A percentile compares a stretch with the other conserved stretches of the same genome.
Conservation (phyloP, 2,888 invertebrate species). For the Leucophenga montana region DNA sequence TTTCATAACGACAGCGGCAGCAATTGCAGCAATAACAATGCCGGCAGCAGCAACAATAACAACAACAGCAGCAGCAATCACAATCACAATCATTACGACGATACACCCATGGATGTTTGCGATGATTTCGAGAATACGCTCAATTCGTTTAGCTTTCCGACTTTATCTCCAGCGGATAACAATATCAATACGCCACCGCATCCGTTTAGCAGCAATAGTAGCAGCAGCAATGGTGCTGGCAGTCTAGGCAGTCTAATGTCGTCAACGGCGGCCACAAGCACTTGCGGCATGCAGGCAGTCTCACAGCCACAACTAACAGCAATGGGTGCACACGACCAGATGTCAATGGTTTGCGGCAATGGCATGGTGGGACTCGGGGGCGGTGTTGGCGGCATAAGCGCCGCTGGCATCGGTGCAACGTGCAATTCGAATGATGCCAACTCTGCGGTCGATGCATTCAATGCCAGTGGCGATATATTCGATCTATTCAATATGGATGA, state of each 20-base stretch:
- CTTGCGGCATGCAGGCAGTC: slow-evolving; percentile 48
- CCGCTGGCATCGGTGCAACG: slow-evolving; percentile 23
- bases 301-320: slow-evolving; percentile 3
- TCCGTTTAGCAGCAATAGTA: slow-evolving; percentile 54
- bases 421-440: slow-evolving; percentile 36
- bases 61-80: slow-evolving; percentile 34
- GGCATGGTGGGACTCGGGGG: neutral
- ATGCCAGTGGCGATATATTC: slow-evolving; percentile 65
- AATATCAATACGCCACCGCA: slow-evolving; percentile 69
- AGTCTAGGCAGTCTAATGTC: slow-evolving; percentile 12
- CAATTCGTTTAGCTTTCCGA: slow-evolving; percentile 63
- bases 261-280: slow-evolving; percentile 32
- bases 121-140: slow-evolving; percentile 79
- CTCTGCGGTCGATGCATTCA: slow-evolving; percentile 60
- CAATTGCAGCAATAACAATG: slow-evolving; percentile 35
- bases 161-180: slow-evolving; percentile 61
- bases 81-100: slow-evolving; percentile 64
- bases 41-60: slow-evolving; percentile 35
- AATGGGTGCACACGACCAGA: slow-evolving; percentile 52
- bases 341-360: slow-evolving; percentile 49
- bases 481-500: slow-evolving; percentile 73
- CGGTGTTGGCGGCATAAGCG: neutral
- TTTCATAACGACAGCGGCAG: slow-evolving; percentile 24
- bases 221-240: slow-evolving; percentile 26
- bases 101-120: slow-evolving; percentile 81